Evolutionary conservation across 2,888 invertebrate species (phyloP).

Genomic region (Chelonus formosanus): DNA sequence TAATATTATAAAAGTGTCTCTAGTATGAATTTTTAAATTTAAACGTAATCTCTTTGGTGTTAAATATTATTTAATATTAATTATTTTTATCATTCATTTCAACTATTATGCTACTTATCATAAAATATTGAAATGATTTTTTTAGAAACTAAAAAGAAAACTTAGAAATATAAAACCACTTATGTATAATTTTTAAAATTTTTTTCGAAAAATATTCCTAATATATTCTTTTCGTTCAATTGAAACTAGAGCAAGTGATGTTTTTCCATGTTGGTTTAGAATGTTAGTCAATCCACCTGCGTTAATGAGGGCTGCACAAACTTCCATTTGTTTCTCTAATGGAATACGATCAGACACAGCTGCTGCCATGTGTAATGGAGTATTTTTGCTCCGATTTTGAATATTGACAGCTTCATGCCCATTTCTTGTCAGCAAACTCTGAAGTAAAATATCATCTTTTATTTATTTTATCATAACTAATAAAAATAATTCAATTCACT

Average conservation of each 20-base stretch:
- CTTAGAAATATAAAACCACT: background rate
- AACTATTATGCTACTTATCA: background rate
- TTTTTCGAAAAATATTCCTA: slow-evolving; percentile 46
- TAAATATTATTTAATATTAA: slow-evolving; percentile 17
- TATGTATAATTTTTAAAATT: slow-evolving; percentile 29
- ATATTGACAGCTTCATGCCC: slow-evolving; percentile 46
- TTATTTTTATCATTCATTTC: background rate
- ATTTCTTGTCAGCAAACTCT: slow-evolving; percentile 45
- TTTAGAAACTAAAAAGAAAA: background rate
- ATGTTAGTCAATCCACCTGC: slow-evolving; percentile 49
- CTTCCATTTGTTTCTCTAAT: slow-evolving; percentile 47
- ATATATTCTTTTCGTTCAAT: slow-evolving; percentile 47
- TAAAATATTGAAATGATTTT: background rate
- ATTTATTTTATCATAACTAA: slow-evolving; percentile 1
- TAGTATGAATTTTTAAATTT: background rate
- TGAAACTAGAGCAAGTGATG: slow-evolving; percentile 47
- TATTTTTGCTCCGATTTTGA: slow-evolving; percentile 49
- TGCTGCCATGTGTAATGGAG: slow-evolving; percentile 53
- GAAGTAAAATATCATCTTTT: background rate
- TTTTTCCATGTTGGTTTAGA: slow-evolving; percentile 49
- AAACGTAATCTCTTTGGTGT: slow-evolving; percentile 29
- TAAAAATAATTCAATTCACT: background rate
- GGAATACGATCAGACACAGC: slow-evolving; percentile 39
- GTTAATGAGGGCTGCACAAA: slow-evolving; percentile 47
- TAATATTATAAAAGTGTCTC: too few species aligned